Evolutionary conservation across 2,888 invertebrate genomes (phyloP).

Genomic region (Drosophila nr. perissopoda): DNA sequence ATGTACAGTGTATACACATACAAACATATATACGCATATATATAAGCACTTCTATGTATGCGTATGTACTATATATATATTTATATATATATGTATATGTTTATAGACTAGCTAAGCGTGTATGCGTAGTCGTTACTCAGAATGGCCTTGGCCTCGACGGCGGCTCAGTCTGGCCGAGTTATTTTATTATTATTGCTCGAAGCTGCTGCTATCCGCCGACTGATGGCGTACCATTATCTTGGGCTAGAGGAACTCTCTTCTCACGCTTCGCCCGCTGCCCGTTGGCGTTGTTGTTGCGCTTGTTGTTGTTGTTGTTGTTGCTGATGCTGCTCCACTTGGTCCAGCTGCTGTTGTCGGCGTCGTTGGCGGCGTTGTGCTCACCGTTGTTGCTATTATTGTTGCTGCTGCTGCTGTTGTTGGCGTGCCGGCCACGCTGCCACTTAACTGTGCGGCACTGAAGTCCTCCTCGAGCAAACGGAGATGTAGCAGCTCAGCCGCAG

Average conservation of each 20-base stretch:
- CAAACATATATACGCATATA: conserved; percentile 12
- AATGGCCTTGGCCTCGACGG: conserved; percentile 31
- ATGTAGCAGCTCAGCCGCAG: conserved; percentile 52
- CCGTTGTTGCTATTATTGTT: conserved; percentile 42
- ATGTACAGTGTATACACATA: conserved; percentile 25
- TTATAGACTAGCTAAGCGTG: conserved; percentile 67
- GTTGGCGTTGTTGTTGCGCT: conserved; percentile 65
- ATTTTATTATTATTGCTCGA: conserved; percentile 39
- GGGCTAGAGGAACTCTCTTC: conserved; percentile 85
- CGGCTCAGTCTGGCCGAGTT: conserved; percentile 17
- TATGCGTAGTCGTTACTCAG: conserved; percentile 58
- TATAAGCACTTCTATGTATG: conserved; percentile 1
- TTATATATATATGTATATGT: conserved; percentile 17
- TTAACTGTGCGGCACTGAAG: conserved; percentile 62
- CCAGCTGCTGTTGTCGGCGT: conserved; percentile 20
- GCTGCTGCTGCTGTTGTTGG: conserved; percentile 19
- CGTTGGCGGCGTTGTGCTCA: conserved; percentile 29
- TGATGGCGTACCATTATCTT: conserved; percentile 85
- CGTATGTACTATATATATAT: conserved; percentile 6
- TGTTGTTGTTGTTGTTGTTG: conserved; percentile 31
- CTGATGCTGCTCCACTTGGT: conserved; percentile 9
- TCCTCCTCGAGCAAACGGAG: conserved; percentile 72
- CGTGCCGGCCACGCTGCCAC: background rate
- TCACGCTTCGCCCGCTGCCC: conserved; percentile 78
- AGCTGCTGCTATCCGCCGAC: conserved; percentile 83